Evolutionary conservation across 2,888 invertebrate genomes (phyloP), one percentile per base, ranked within the genome.

Genomic region (Plagiodera versicolora): DNA sequence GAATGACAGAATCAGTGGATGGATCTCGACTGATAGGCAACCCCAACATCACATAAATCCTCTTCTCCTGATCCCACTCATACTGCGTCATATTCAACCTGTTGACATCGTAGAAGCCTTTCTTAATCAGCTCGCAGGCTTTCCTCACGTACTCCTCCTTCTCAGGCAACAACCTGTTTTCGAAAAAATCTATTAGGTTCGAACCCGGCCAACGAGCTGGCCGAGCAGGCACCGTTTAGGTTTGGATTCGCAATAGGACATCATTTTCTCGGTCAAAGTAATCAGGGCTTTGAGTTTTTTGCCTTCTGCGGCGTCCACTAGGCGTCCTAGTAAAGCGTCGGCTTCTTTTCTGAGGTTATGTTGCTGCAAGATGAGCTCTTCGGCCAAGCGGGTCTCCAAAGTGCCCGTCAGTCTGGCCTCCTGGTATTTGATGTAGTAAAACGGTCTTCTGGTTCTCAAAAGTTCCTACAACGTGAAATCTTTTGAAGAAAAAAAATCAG

Each of bases 401-500:
- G 75, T 73, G 1, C 78, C 77, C 1, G 79, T 72, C 1, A 76
- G 67, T 17, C 67, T 74, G 0, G 72, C 72, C 62, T 79, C 78
- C 58, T 76, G 75, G 55, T 76, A 81, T 60, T 80, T 77, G 11
- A 80, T 77, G 45, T 77, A 77, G 67, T 83, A 84, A 49, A 82
- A 77, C 0, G 83, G 83, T 58, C 77, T 74, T 9, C 82, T 71
- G 1, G 77, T 77, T 20, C 83, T 75, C 3, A 83, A 66, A 8
- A 81, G 71, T 62, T 82, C 79, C 69, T 82, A 32, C n/a, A 6
- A 39, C 14, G 11, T 39, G 24, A 32, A n/a, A n/a, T n/a, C n/a
- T n/a, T n/a, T n/a, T n/a, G n/a, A n/a, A n/a, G n/a, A n/a, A n/a
- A n/a, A n/a, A n/a, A n/a, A n/a, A n/a, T n/a, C n/a, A n/a, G n/a